phyloP scores from a whole-genome alignment of 2,113 vertebrate genomes.

The Cyanistes caeruleus region DNA sequence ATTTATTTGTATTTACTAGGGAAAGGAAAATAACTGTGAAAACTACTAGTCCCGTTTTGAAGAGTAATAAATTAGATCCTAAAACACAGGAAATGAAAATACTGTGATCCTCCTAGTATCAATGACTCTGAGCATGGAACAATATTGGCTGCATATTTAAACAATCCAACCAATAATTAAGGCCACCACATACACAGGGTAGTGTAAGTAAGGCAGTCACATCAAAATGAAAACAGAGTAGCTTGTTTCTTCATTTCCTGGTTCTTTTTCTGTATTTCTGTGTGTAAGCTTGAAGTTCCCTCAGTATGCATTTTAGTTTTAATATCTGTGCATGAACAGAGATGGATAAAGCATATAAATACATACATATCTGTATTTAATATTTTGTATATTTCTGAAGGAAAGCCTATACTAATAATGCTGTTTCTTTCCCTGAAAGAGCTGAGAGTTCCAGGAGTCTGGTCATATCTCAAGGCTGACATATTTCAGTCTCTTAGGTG shows the following conservation, averaged over 20 bases:
- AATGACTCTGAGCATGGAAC: not conserved
- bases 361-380: not conserved
- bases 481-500: constrained; percentile 33
- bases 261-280: not conserved
- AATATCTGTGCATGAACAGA: not conserved
- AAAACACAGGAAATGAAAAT: constrained; percentile 53
- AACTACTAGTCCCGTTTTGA: not conserved
- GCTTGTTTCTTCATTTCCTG: not conserved
- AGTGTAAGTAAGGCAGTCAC: not conserved
- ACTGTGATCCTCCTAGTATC: not conserved
- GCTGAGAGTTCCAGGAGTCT: not conserved
- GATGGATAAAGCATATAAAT: not conserved
- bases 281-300: not conserved
- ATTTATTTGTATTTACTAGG: constrained; percentile 25
- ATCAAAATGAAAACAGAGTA: not conserved
- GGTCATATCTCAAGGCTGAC: constrained; percentile 21
- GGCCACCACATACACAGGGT: not conserved
- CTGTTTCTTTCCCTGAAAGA: not conserved
- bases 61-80: not conserved
- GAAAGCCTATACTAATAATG: not conserved
- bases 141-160: constrained; percentile 3
- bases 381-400: not conserved
- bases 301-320: not conserved
- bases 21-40: constrained; percentile 5
- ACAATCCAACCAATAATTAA: not conserved